Conservation (phyloP, 2,888 invertebrate genomes). For the Acanthoscelides obtectus region DNA sequence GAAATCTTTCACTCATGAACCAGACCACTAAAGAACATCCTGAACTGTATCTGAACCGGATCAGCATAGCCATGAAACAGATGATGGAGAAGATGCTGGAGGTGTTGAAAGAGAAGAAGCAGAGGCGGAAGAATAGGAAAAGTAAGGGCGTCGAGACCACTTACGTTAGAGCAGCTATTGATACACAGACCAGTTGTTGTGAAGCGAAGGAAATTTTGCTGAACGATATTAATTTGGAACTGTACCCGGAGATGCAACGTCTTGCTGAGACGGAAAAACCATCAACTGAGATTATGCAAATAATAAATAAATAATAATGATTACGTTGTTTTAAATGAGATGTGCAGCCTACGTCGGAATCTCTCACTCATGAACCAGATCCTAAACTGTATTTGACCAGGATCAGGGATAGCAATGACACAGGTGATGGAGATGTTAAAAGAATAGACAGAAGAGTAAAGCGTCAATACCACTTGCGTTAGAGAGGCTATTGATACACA, state of each 20-base stretch:
- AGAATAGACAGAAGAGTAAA: slow-evolving; percentile 8
- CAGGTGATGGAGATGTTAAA: slow-evolving; percentile 26
- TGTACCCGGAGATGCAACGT: not conserved
- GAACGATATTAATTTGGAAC: not conserved
- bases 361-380: not conserved
- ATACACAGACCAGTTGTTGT: not conserved
- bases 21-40: not conserved
- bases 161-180: not conserved
- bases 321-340: not conserved
- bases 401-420: slow-evolving; percentile 22
- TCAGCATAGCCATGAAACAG: slow-evolving; percentile 20
- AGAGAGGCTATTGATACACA: not conserved
- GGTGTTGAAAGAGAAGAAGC: slow-evolving; percentile 24
- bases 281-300: not conserved
- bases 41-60: slow-evolving; percentile 14
- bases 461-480: not conserved
- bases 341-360: not conserved
- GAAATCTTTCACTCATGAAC: not conserved
- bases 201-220: not conserved
- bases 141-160: not conserved
- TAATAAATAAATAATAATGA: not conserved
- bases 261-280: not conserved
- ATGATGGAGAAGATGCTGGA: slow-evolving; percentile 26
- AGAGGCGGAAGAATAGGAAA: slow-evolving; percentile 11
- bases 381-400: slow-evolving; percentile 9